A percentile compares a stretch with the other conserved stretches of the same genome.
Conservation (phyloP, 2,113 vertebrate species). For the Lophotis ruficrista region DNA sequence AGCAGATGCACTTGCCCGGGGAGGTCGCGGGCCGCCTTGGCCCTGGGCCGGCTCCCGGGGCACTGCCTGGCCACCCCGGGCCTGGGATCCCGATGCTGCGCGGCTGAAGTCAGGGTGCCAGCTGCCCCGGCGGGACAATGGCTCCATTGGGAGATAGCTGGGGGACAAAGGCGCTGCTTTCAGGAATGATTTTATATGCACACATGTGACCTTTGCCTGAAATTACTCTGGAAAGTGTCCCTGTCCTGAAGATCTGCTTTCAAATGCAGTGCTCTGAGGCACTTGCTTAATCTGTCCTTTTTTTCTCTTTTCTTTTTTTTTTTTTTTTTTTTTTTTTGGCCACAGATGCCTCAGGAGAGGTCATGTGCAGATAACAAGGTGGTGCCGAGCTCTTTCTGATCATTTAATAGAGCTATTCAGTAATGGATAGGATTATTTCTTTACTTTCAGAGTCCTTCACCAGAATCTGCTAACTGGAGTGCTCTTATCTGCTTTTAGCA, state of each 20-base stretch:
- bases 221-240: constrained; percentile 31
- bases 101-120: constrained; percentile 76
- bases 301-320: neutral
- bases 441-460: neutral
- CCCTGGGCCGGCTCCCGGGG: neutral
- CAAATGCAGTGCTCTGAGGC: neutral
- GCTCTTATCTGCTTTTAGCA: neutral
- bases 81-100: constrained; percentile 14
- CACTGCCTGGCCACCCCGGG: constrained; percentile 31
- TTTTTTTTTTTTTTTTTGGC: neutral
- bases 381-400: neutral
- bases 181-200: constrained; percentile 31
- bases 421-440: neutral
- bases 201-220: constrained; percentile 56
- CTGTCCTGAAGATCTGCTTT: constrained; percentile 22
- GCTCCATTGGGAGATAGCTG: constrained; percentile 74
- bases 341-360: constrained; percentile 1
- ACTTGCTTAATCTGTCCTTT: neutral
- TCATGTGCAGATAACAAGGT: constrained; percentile 39
- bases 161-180: constrained; percentile 66
- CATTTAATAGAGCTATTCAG: neutral
- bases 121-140: constrained; percentile 76
- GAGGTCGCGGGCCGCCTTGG: neutral
- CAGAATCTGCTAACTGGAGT: neutral
- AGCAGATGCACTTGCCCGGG: neutral